Conservation (phyloP, 2,888 invertebrate genomes). For the Mellilla xanthometata region DNA sequence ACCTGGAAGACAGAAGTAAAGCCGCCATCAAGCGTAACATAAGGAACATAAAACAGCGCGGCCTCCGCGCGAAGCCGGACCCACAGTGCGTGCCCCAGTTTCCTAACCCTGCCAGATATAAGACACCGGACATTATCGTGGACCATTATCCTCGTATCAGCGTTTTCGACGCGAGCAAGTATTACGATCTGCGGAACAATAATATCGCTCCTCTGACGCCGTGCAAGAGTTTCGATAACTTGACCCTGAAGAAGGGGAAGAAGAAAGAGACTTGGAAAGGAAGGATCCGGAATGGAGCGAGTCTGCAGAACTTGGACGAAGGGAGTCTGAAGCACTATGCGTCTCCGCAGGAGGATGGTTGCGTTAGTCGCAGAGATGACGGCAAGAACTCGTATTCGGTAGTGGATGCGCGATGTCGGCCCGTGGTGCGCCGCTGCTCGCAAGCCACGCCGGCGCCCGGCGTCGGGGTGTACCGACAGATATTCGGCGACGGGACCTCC, state of each 20-base stretch:
- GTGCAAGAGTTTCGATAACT: constrained; percentile 76
- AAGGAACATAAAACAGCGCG: constrained; percentile 66
- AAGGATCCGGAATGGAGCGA: constrained; percentile 59
- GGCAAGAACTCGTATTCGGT: constrained; percentile 68
- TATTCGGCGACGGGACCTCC: constrained; percentile 53
- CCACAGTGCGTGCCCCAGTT: constrained; percentile 37
- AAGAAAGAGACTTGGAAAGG: constrained; percentile 43
- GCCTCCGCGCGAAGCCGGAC: constrained; percentile 56
- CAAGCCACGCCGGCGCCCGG: constrained; percentile 60
- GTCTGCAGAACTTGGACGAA: constrained; percentile 72
- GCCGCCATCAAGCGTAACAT: constrained; percentile 72
- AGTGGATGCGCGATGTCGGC: constrained; percentile 56
- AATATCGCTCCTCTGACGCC: constrained; percentile 59
- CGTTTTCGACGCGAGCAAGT: constrained; percentile 63
- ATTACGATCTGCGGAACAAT: constrained; percentile 67
- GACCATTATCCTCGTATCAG: constrained; percentile 67
- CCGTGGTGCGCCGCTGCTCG: constrained; percentile 51
- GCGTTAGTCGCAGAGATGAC: constrained; percentile 47
- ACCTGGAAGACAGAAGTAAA: constrained; percentile 65
- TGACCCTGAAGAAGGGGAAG: constrained; percentile 56
- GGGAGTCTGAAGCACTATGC: constrained; percentile 62
- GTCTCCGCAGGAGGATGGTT: constrained; percentile 54
- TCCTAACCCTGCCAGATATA: constrained; percentile 44
- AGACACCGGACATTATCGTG: constrained; percentile 63
- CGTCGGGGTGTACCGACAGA: constrained; percentile 68